A percentile compares a stretch with the other conserved stretches of the same genome.
Evolutionary conservation across 2,113 vertebrate species (phyloP).

Genomic region (Calyptomena viridis): DNA sequence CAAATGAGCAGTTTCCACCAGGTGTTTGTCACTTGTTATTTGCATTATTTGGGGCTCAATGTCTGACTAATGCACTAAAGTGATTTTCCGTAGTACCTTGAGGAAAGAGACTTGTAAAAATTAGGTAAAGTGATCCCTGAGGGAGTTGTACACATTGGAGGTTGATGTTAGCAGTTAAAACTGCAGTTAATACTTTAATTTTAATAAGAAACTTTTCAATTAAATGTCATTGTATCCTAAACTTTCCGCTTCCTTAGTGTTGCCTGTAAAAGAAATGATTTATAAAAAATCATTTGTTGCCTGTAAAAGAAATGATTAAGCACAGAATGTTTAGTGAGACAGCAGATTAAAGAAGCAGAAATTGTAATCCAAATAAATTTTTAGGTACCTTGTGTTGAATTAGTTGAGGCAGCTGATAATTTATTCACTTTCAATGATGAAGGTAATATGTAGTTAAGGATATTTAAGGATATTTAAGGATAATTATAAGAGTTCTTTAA

Average conservation of each 20-base stretch:
- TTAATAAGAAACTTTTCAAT: neutral
- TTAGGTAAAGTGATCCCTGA: neutral
- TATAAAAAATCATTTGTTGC: neutral
- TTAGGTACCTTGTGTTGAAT: neutral
- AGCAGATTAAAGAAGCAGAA: neutral
- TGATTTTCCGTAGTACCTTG: neutral
- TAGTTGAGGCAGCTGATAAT: neutral
- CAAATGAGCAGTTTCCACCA: neutral
- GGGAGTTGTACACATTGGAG: neutral
- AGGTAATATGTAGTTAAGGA: neutral
- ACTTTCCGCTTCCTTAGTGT: neutral
- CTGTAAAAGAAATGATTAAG: neutral
- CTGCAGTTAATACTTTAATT: neutral
- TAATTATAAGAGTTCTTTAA: neutral
- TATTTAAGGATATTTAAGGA: neutral
- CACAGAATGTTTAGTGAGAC: neutral
- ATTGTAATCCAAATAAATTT: neutral
- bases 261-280: neutral
- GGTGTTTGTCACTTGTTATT: neutral
- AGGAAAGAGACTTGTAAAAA: neutral
- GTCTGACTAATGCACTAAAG: neutral
- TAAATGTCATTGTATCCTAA: neutral
- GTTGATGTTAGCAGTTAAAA: neutral
- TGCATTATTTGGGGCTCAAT: neutral
- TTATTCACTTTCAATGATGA: neutral